Evolutionary conservation across 2,888 invertebrate genomes (phyloP).

Genomic region (Coelogynopora nodosa): DNA sequence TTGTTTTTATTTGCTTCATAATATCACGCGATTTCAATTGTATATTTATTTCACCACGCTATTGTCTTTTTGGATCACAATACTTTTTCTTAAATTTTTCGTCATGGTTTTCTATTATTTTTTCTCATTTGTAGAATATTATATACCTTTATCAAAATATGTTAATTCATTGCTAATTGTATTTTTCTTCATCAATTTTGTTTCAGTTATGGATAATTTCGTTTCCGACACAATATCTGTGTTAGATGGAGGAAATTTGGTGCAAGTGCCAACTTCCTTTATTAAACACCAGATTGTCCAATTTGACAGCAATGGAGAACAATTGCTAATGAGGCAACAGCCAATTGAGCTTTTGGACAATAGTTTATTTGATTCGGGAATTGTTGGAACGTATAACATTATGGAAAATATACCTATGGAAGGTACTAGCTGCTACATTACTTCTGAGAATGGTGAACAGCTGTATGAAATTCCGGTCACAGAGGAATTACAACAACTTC

Average conservation of each 20-base stretch:
- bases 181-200: neutral
- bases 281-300: neutral
- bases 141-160: no score
- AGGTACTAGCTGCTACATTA: neutral
- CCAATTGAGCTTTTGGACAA: neutral
- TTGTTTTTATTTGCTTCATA: no score
- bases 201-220: neutral
- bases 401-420: neutral
- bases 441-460: neutral
- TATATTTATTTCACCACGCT: no score
- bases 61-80: no score
- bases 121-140: no score
- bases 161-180: neutral
- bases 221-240: constrained; percentile 4
- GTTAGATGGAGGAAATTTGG: neutral
- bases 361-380: neutral
- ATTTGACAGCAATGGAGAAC: neutral
- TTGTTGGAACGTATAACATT: neutral
- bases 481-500: neutral
- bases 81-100: no score
- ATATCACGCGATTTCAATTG: no score
- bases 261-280: neutral
- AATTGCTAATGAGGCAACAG: neutral
- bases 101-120: no score
- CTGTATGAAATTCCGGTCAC: neutral